These are phyloP conservation scores for Lepidotrigona ventralis DNA, from an alignment of 1,140 invertebrate species.

Conservation along the genomic window DNA sequence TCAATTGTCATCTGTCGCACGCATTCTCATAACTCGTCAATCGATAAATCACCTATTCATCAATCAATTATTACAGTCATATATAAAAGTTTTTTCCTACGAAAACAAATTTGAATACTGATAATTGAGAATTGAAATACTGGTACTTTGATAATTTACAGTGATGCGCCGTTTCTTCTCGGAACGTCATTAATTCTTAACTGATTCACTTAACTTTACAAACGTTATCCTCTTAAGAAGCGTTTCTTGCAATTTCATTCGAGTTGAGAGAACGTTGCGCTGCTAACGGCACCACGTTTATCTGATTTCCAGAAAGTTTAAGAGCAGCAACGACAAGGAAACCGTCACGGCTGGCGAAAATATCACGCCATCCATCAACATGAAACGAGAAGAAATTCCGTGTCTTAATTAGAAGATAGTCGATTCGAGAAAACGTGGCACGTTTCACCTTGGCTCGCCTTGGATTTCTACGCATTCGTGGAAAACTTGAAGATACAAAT, in stretches of 20 bases:
- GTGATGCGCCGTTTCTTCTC: too few species aligned
- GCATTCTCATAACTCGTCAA: too few species aligned
- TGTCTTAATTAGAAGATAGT: conserved; percentile 33
- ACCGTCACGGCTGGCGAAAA: neutral
- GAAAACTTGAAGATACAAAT: too few species aligned
- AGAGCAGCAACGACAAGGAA: neutral
- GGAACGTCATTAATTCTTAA: neutral
- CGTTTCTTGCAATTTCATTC: neutral
- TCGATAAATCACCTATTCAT: too few species aligned
- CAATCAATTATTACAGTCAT: too few species aligned
- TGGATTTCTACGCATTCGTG: too few species aligned
- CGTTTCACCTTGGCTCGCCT: neutral
- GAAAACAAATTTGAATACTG: too few species aligned
- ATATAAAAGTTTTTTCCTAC: too few species aligned
- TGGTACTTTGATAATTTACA: neutral
- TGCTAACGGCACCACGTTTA: neutral
- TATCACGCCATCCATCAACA: neutral
- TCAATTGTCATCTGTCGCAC: too few species aligned
- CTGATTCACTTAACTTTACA: neutral
- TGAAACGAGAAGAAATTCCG: neutral
- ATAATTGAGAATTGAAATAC: neutral
- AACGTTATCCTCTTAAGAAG: neutral
- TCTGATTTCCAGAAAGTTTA: neutral
- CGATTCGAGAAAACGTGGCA: neutral
- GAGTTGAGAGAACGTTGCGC: neutral